Conservation (phyloP, 2,113 vertebrate species). For the Apodemus speciosus region DNA sequence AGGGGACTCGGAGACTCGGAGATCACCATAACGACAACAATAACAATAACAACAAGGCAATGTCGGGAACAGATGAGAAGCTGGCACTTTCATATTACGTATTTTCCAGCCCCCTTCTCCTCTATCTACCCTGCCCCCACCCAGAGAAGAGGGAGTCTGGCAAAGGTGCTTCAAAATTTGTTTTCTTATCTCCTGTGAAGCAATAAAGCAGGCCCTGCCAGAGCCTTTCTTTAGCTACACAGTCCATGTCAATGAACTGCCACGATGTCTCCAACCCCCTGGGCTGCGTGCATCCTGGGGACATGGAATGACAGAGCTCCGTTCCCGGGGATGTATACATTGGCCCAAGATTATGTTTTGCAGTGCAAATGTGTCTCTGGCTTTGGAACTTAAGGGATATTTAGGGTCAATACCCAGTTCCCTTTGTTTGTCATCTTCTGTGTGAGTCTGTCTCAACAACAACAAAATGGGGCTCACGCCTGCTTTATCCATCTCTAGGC, state of each 20-base stretch:
- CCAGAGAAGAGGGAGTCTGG: neutral
- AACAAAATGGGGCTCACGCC: neutral
- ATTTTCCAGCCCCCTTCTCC: neutral
- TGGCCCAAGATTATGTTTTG: neutral
- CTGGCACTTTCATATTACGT: neutral
- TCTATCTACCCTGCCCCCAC: neutral
- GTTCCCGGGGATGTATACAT: neutral
- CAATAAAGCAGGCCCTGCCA: constrained; percentile 17
- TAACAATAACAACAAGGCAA: neutral
- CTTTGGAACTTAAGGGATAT: neutral
- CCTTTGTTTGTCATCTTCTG: neutral
- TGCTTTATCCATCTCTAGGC: neutral
- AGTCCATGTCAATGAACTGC: neutral
- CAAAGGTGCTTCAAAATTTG: constrained; percentile 5
- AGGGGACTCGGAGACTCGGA: neutral
- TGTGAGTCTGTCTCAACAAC: neutral
- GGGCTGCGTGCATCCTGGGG: neutral
- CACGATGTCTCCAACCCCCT: constrained; percentile 29
- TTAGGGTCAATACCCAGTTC: neutral
- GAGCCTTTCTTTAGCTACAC: constrained; percentile 49
- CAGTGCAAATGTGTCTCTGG: neutral
- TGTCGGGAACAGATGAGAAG: neutral
- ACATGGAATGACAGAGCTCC: neutral
- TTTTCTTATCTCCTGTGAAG: constrained; percentile 48
- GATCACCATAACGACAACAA: neutral